Base-by-base conservation (phyloP, 2,888 invertebrate species). In the Cetonia aurata region DNA sequence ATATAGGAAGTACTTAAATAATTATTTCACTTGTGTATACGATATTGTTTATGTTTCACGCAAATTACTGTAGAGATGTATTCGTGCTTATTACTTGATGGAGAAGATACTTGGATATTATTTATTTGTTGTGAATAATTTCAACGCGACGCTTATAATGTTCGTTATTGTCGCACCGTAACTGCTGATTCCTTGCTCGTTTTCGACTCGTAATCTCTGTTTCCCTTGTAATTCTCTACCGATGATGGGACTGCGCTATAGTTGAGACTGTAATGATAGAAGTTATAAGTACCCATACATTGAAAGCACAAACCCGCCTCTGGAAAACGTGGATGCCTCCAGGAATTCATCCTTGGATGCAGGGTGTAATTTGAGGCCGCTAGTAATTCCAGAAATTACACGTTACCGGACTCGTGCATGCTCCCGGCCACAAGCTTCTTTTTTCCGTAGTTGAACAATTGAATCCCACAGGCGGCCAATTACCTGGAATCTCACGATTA, bases 361-460 rank as follows among this genome's bases (percentile, higher is more conserved):
- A 71, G 71, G 69, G 67, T 73, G 73, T 73, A 73, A 73, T 73
- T 74, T 74, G 66, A 70, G 71, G 60, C 60, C 68, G 70, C 68
- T 44, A 56, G 71, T 71, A 74, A 74, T 72, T 72, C 73, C 66
- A 60, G 52, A 72, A 71, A 73, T 73, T 62, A 73, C 65, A 72
- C 67, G 70, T 69, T 73, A 53, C 62, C 62, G 33, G 50, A 53
- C 74, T 74, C 74, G 74, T 74, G 72, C 57, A 74, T 69, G 71
- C 74, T 72, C 71, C 74, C 68, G 74, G 74, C 74, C 57, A 12
- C 25, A n/a, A n/a, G 52, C 13, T 17, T 48, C 17, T 62, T 55
- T 44, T 50, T 33, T 31, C 33, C 46, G 17, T 9, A 9, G 19
- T 19, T 13, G 52, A 62, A 69, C 69, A 69, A 69, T 62, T 55